These are phyloP conservation scores for Tichodroma muraria DNA, from an alignment of 2,113 vertebrate genomes.

Conservation along the genomic window DNA sequence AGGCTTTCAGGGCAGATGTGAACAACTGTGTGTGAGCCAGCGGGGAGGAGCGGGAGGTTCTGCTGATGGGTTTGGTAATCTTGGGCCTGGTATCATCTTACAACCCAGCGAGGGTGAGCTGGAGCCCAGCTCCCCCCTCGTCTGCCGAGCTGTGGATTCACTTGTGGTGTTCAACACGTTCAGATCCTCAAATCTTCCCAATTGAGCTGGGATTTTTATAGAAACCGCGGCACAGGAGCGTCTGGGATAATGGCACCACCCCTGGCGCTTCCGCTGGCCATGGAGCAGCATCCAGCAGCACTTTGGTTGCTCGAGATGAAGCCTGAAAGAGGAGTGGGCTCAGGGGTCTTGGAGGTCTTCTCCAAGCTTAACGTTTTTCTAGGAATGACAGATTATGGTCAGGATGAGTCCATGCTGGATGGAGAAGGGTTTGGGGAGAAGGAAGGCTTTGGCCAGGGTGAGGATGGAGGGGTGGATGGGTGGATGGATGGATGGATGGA, in stretches of 20 bases:
- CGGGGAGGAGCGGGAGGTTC: neutral
- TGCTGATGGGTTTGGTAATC: neutral
- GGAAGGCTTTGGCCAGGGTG: rapidly evolving
- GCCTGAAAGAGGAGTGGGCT: neutral
- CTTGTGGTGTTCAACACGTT: neutral
- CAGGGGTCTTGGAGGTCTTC: neutral
- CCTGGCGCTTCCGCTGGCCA: rapidly evolving
- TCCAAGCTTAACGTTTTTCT: neutral
- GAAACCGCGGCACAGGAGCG: rapidly evolving
- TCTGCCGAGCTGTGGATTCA: rapidly evolving
- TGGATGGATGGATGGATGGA: neutral
- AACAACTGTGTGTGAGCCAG: slow-evolving; percentile 20
- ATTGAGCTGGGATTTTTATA: neutral
- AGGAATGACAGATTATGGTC: neutral
- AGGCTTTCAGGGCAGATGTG: neutral
- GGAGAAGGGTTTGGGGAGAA: neutral
- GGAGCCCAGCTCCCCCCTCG: neutral
- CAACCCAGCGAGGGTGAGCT: neutral
- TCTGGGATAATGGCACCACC: neutral
- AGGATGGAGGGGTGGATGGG: neutral
- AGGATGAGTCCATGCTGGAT: neutral
- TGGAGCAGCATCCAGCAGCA: neutral
- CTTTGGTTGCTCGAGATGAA: neutral
- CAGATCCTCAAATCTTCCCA: rapidly evolving
- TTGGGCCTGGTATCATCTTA: neutral